These are phyloP conservation scores for Sebastes reedi DNA, from an alignment of 2,797 vertebrate genomes.

Conservation along the genomic window DNA sequence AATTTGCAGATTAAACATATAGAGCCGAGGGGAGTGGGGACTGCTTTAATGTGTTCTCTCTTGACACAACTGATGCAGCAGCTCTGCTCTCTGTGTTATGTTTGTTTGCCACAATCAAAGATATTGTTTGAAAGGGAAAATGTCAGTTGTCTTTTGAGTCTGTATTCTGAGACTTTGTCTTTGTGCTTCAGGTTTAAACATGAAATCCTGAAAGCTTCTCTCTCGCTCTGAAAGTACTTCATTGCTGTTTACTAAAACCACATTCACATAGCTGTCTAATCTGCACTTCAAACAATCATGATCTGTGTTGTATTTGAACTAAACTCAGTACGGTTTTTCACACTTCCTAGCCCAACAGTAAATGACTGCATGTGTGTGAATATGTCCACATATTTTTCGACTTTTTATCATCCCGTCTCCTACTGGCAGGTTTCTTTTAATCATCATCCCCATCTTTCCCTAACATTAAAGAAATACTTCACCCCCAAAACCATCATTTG, in stretches of 20 bases:
- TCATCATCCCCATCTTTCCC: background rate
- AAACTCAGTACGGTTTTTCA: background rate
- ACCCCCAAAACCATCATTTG: too few species aligned
- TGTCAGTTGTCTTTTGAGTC: background rate
- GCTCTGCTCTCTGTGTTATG: background rate
- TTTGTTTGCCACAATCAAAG: conserved; percentile 1
- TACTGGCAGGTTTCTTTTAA: background rate
- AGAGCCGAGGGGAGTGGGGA: background rate
- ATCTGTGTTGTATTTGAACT: background rate
- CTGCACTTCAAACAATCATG: background rate
- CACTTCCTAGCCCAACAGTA: background rate
- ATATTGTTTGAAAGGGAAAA: background rate
- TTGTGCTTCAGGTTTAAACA: background rate
- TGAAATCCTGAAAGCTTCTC: background rate
- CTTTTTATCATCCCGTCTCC: background rate
- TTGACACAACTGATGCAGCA: background rate
- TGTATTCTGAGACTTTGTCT: background rate
- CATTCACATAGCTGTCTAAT: background rate
- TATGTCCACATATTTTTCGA: background rate
- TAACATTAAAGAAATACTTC: too few species aligned
- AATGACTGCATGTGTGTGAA: background rate
- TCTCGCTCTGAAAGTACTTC: background rate
- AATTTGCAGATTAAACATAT: conserved; percentile 4
- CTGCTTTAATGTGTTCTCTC: background rate
- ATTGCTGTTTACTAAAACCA: background rate